phyloP scores from a whole-genome alignment of 1,140 invertebrate genomes.

The Formica selysi region DNA sequence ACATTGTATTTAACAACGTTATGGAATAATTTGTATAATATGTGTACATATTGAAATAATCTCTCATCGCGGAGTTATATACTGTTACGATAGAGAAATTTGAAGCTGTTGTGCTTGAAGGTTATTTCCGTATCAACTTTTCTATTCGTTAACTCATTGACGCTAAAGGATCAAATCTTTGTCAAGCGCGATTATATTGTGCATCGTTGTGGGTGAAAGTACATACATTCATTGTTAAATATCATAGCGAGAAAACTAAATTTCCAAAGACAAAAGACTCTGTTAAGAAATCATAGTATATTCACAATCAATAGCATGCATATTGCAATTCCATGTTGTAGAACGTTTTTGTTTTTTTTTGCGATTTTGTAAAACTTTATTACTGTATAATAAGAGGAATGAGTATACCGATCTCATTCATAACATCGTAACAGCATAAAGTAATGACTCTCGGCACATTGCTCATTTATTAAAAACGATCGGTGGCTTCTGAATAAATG shows the following conservation, averaged over 20 bases:
- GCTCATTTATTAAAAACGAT: slow-evolving; percentile 31
- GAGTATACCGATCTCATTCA: background rate
- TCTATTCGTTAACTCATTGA: background rate
- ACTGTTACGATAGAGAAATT: background rate
- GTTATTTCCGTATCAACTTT: too few relatives aligned
- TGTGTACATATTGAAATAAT: background rate
- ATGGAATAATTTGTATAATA: background rate
- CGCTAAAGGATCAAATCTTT: background rate
- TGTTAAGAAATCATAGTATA: slow-evolving; percentile 16
- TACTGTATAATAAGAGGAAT: slow-evolving; percentile 2
- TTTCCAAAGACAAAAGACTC: slow-evolving; percentile 23
- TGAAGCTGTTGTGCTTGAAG: background rate
- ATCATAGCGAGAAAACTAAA: slow-evolving; percentile 29
- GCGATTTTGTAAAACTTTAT: background rate
- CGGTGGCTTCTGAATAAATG: slow-evolving; percentile 31
- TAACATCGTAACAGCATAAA: background rate
- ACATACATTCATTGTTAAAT: slow-evolving; percentile 44
- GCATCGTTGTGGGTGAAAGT: slow-evolving; percentile 26
- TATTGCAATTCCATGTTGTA: background rate
- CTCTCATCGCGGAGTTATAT: background rate
- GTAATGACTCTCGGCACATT: background rate
- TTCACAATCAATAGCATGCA: background rate
- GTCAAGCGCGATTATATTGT: background rate
- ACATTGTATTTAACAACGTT: background rate
- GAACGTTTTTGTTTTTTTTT: background rate